Evolutionary conservation across 2,888 invertebrate species (phyloP).

Genomic region (Oxystoma pomonae): DNA sequence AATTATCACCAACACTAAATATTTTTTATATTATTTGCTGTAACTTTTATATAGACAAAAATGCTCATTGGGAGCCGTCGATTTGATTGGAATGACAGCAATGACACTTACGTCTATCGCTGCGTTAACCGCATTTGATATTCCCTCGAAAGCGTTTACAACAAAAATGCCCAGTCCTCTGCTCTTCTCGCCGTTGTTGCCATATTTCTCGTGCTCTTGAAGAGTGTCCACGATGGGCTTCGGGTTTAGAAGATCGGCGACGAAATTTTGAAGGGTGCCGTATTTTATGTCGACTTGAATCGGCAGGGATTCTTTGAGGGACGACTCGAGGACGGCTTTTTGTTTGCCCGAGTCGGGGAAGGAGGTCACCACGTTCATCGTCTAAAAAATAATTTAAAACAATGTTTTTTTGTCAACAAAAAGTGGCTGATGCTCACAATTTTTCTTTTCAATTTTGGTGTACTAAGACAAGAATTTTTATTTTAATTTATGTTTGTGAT

Average conservation of each 20-base stretch:
- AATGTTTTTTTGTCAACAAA: too few species aligned
- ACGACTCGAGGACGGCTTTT: constrained; percentile 35
- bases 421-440: too few species aligned
- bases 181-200: constrained; percentile 69
- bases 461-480: too few species aligned
- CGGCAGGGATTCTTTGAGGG: constrained; percentile 33
- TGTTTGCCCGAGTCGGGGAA: constrained; percentile 41
- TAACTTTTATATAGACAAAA: too few species aligned
- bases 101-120: constrained; percentile 42
- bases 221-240: constrained; percentile 73
- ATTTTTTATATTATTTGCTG: too few species aligned
- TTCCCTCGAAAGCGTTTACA: constrained; percentile 63
- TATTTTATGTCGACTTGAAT: constrained; percentile 41
- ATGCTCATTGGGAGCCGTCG: too few species aligned
- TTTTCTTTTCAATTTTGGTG: too few species aligned
- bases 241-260: constrained; percentile 47
- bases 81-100: too few species aligned
- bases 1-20: too few species aligned
- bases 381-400: too few species aligned
- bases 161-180: constrained; percentile 59
- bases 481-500: too few species aligned
- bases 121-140: constrained; percentile 46
- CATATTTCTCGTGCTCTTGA: constrained; percentile 73
- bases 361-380: constrained; percentile 16
- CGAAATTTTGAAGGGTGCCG: constrained; percentile 37